A percentile compares a stretch with the other conserved stretches of the same genome.
phyloP scores from a whole-genome alignment of 2,888 invertebrate species.

The Caenorhabditis parvicauda region DNA sequence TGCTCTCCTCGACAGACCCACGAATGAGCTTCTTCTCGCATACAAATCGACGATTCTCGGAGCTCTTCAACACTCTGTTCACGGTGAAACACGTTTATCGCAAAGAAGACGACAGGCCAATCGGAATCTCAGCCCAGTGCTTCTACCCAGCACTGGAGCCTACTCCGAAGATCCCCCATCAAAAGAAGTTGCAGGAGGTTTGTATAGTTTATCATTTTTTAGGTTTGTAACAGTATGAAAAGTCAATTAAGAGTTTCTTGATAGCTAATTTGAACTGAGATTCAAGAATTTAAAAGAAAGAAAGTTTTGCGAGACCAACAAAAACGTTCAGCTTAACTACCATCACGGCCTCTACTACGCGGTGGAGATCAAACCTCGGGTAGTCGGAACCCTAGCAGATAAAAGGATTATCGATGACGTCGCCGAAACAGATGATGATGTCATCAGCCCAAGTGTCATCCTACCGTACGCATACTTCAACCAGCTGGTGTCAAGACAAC shows the following conservation, averaged over 20 bases:
- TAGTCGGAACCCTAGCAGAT: too few species aligned
- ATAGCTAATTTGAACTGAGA: background rate
- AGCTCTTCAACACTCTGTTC: slow-evolving; percentile 20
- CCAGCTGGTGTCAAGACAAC: slow-evolving; percentile 14
- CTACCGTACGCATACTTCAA: slow-evolving; percentile 12
- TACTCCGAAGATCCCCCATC: slow-evolving; percentile 19
- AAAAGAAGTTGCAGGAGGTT: slow-evolving; percentile 27
- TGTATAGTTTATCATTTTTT: background rate
- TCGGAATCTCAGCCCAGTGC: slow-evolving; percentile 12
- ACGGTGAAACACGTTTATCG: slow-evolving; percentile 1
- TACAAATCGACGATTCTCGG: slow-evolving; percentile 19
- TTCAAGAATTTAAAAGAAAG: background rate
- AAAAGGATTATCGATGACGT: background rate
- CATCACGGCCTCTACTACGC: slow-evolving; percentile 14
- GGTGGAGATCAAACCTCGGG: slow-evolving; percentile 12
- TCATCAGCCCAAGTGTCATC: background rate
- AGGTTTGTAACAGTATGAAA: background rate
- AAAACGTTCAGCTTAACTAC: slow-evolving; percentile 5
- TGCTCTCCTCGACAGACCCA: slow-evolving; percentile 9
- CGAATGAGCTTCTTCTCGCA: slow-evolving; percentile 26
- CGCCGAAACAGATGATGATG: slow-evolving; percentile 5
- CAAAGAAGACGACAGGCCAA: background rate
- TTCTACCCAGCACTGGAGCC: slow-evolving; percentile 23
- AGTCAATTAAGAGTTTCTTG: background rate
- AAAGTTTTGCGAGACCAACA: too few species aligned